Evolutionary conservation across 2,113 vertebrate genomes (phyloP).

Genomic region (Paradisaea rubra): DNA sequence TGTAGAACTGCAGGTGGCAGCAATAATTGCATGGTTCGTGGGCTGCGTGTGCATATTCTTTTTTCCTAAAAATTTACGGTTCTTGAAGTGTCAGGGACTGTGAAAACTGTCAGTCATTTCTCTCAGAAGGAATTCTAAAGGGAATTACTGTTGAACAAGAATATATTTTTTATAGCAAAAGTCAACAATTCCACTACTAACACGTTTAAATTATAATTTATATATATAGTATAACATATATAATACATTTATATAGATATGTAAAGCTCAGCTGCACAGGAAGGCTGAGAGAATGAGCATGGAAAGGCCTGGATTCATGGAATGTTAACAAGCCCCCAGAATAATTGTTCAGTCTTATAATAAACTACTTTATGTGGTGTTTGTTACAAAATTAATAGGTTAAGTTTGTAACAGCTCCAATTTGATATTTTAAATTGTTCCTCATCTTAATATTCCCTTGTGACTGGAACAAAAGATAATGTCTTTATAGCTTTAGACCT

Average conservation of each 20-base stretch:
- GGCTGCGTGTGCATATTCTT: rapidly evolving
- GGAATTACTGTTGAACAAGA: neutral
- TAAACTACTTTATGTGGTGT: neutral
- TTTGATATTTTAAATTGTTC: neutral
- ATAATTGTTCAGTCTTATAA: neutral
- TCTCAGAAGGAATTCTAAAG: neutral
- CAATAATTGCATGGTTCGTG: neutral
- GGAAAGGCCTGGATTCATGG: neutral
- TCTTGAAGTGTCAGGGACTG: neutral
- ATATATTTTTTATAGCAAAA: neutral
- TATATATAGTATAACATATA: too few species aligned
- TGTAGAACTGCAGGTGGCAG: conserved; percentile 38
- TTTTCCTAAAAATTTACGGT: neutral
- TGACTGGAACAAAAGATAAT: neutral
- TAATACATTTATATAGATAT: neutral
- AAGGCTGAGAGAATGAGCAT: neutral
- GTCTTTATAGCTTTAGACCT: neutral
- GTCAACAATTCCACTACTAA: neutral
- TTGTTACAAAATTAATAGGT: neutral
- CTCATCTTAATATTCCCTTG: neutral
- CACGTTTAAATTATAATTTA: neutral
- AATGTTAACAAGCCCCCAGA: neutral
- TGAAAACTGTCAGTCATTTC: neutral
- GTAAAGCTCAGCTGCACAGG: neutral
- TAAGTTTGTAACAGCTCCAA: neutral